Evolutionary conservation across 2,113 vertebrate genomes (phyloP).

Genomic region (Corapipo altera): DNA sequence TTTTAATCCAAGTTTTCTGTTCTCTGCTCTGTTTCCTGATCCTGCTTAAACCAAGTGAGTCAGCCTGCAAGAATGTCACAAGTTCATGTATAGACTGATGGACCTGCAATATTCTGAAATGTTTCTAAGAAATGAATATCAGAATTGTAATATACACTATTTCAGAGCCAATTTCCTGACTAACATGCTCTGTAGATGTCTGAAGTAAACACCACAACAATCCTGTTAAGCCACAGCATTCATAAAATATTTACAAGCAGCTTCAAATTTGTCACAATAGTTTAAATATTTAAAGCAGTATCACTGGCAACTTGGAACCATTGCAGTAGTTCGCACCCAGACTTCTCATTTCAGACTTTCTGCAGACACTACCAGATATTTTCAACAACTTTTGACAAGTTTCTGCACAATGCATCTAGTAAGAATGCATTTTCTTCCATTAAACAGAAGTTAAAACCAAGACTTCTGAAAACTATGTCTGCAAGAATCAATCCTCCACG

Average conservation of each 20-base stretch:
- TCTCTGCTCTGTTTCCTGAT: background rate
- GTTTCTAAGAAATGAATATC: background rate
- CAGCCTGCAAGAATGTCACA: background rate
- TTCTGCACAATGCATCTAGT: background rate
- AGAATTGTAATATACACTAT: background rate
- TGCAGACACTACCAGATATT: background rate
- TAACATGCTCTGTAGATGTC: background rate
- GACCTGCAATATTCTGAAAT: background rate
- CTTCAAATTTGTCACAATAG: conserved; percentile 10
- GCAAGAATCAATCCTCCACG: background rate
- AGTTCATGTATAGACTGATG: background rate
- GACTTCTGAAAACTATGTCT: background rate
- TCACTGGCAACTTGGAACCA: background rate
- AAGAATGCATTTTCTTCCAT: background rate
- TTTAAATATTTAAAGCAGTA: conserved; percentile 52
- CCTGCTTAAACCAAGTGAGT: background rate
- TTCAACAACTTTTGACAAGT: background rate
- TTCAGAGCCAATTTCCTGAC: conserved; percentile 15
- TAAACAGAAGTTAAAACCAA: background rate
- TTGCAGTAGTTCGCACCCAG: background rate
- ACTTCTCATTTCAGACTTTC: background rate
- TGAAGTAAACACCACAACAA: conserved; percentile 14
- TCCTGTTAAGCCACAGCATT: background rate
- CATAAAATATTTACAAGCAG: conserved; percentile 34
- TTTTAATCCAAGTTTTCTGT: conserved; percentile 1